phyloP scores from a whole-genome alignment of 2,888 invertebrate genomes.

The Polylopha cassiicola region DNA sequence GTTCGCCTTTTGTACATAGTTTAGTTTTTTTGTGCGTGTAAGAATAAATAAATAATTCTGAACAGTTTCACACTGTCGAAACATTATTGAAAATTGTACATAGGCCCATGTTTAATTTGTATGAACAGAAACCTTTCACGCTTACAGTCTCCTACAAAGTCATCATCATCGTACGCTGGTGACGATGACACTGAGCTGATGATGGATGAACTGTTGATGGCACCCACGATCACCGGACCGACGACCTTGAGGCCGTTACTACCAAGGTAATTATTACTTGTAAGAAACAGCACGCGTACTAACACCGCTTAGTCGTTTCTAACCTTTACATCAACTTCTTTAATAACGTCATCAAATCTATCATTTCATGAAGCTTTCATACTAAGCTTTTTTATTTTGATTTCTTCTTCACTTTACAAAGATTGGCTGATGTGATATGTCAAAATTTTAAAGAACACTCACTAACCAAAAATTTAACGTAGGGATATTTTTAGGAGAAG shows the following conservation, averaged over 20 bases:
- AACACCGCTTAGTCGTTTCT: too few relatives aligned
- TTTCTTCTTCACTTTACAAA: not conserved
- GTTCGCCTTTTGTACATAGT: too few relatives aligned
- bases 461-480: conserved; percentile 38
- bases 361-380: too few relatives aligned
- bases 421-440: conserved; percentile 1
- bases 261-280: conserved; percentile 77
- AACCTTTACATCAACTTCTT: too few relatives aligned
- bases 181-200: conserved; percentile 88
- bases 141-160: conserved; percentile 80
- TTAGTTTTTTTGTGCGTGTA: too few relatives aligned
- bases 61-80: too few relatives aligned
- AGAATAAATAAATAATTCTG: too few relatives aligned
- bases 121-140: conserved; percentile 41
- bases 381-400: too few relatives aligned
- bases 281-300: too few relatives aligned
- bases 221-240: conserved; percentile 85
- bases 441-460: conserved; percentile 30
- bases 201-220: conserved; percentile 89
- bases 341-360: too few relatives aligned
- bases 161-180: conserved; percentile 81
- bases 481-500: conserved; percentile 81
- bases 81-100: too few relatives aligned
- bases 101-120: conserved; percentile 32
- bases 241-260: conserved; percentile 82